Base-by-base conservation (phyloP, 2,888 invertebrate genomes). In the Apodemia mormo region DNA sequence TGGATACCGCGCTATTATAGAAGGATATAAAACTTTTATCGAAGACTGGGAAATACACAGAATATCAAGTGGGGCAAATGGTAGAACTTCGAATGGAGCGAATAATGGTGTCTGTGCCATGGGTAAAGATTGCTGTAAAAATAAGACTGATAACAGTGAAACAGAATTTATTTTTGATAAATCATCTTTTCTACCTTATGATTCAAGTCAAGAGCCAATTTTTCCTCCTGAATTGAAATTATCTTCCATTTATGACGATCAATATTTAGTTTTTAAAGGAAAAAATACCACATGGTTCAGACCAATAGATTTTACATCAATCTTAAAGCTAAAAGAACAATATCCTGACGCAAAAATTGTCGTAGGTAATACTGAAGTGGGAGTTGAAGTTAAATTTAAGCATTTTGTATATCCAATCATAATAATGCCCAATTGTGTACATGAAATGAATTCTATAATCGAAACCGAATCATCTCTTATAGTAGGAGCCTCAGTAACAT, bases 371-470 rank as follows among this genome's bases (percentile, higher is more conserved):
- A 96, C 97, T 1, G 97, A 97, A 94, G 94, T 97, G 14, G 97
- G 97, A 0, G 96, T 98, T 12, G 98, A 98, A 89, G 94, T 96
- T 4, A 98, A 97, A 87, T 97, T 97, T 80, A 97, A 96, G 82
- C 95, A 96, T 79, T 94, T 94, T 76, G 86, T 95, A 9, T 97
- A 97, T 83, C 96, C 97, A 1, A 94, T 95, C 10, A 93, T 97
- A 71, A 96, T 98, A 5, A 98, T 98, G 88, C 97, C 98, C 0
- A 98, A 97, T 86, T 93, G 96, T 79, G 95, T 97, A 80, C 96
- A 97, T 14, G 97, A 98, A 90, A 87, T 99, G 87, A 94, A 94
- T 70, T 85, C 88, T 56, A 93, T 97, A 56, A 82, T 85, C 9
- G 93, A 95, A 77, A 90, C 85, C 2, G 88, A 94, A 0, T 83